phyloP scores from a whole-genome alignment of 2,113 vertebrate genomes.

The Oryctolagus cuniculus region DNA sequence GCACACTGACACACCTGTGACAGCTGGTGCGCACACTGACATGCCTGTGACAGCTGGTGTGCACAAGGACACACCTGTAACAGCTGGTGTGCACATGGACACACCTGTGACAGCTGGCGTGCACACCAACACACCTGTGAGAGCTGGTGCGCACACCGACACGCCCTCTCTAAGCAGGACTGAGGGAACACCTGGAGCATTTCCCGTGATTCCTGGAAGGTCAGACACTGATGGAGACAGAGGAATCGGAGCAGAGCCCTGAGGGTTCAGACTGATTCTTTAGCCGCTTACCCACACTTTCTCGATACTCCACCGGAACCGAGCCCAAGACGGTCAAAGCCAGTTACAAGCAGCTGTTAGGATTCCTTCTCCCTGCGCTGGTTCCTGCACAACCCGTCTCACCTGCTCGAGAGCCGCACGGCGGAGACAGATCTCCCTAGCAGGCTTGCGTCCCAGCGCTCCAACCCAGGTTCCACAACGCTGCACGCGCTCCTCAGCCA shows the following conservation, averaged over 20 bases:
- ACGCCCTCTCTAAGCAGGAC: not conserved
- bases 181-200: slow-evolving; percentile 36
- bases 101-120: no score
- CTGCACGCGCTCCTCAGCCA: not conserved
- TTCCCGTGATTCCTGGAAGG: not conserved
- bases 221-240: not conserved
- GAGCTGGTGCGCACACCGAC: no score
- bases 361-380: not conserved
- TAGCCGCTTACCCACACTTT: not conserved
- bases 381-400: not conserved
- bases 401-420: not conserved
- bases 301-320: not conserved
- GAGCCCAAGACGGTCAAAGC: not conserved
- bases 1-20: no score
- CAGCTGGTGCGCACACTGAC: no score
- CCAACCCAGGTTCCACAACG: not conserved
- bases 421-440: not conserved
- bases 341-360: not conserved
- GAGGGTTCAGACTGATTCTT: not conserved
- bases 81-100: no score
- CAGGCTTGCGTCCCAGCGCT: not conserved
- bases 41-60: no score
- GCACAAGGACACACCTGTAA: no score
- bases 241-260: not conserved
- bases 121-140: no score